A percentile compares a stretch with the other conserved stretches of the same genome.
phyloP scores from a whole-genome alignment of 2,888 invertebrate genomes.

The Strigamia crassipes region DNA sequence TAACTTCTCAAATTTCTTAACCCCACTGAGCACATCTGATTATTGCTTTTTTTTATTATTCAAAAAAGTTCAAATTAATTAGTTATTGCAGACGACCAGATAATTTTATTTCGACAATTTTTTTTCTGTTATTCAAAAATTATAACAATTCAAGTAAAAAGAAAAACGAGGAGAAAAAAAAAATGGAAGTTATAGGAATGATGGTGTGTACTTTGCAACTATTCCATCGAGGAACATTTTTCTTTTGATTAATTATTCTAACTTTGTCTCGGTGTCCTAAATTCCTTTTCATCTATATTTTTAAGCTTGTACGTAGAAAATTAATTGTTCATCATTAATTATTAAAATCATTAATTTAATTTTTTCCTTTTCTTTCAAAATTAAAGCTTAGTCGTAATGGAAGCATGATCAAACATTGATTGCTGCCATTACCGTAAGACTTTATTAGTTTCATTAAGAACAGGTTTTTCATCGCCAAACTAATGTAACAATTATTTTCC shows the following conservation, averaged over 20 bases:
- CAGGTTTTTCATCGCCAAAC: not conserved
- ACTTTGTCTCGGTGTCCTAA: not conserved
- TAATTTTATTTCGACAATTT: not conserved
- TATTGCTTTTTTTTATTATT: conserved; percentile 44
- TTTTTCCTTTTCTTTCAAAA: not conserved
- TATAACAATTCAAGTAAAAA: not conserved
- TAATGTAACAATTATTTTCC: not conserved
- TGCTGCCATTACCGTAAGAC: not conserved
- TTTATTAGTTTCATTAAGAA: not conserved
- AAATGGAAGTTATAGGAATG: conserved; percentile 25
- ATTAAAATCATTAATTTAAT: not conserved
- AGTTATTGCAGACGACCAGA: conserved; percentile 43
- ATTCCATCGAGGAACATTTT: conserved; percentile 18
- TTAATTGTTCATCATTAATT: conserved; percentile 2
- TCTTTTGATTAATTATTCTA: not conserved
- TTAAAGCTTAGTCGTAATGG: not conserved
- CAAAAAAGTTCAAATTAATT: conserved; percentile 35
- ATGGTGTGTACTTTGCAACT: not conserved
- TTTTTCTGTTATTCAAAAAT: not conserved
- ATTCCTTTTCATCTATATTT: conserved; percentile 3
- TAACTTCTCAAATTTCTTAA: conserved; percentile 39
- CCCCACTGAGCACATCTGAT: conserved; percentile 46
- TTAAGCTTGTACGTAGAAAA: not conserved
- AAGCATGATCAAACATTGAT: not conserved
- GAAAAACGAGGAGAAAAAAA: not conserved